Conservation (phyloP, 2,888 invertebrate species). For the Cephalotes varians region DNA sequence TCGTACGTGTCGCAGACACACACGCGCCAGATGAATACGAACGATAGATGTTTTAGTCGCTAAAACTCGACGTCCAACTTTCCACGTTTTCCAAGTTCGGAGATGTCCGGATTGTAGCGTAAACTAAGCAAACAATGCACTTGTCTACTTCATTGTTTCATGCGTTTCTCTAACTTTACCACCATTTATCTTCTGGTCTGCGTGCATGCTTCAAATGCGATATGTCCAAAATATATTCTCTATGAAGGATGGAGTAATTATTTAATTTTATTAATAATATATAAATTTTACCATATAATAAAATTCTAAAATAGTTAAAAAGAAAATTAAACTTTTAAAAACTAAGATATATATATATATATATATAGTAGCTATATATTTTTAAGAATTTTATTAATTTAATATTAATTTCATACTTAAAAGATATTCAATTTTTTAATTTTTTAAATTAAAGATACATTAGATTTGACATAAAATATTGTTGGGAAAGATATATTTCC, state of each 20-base stretch:
- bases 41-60: not conserved
- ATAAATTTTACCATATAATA: not conserved
- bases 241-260: not conserved
- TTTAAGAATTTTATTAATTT: not conserved
- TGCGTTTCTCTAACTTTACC: not conserved
- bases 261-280: not conserved
- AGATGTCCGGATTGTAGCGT: not conserved
- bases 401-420: not conserved
- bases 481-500: not conserved
- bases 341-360: too few relatives aligned
- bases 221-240: not conserved
- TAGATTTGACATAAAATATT: not conserved
- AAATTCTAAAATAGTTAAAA: too few relatives aligned
- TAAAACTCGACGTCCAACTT: conserved; percentile 5
- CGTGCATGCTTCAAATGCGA: not conserved
- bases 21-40: conserved; percentile 22
- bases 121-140: conserved; percentile 16
- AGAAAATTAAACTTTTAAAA: too few relatives aligned
- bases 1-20: not conserved
- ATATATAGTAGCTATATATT: too few relatives aligned
- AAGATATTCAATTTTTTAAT: not conserved
- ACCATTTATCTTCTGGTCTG: not conserved
- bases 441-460: not conserved
- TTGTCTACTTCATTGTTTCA: conserved; percentile 21
- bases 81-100: not conserved